A percentile compares a stretch with the other conserved stretches of the same genome.
Evolutionary conservation across 2,888 invertebrate genomes (phyloP).

Genomic region (Drosophila kanekoi): DNA sequence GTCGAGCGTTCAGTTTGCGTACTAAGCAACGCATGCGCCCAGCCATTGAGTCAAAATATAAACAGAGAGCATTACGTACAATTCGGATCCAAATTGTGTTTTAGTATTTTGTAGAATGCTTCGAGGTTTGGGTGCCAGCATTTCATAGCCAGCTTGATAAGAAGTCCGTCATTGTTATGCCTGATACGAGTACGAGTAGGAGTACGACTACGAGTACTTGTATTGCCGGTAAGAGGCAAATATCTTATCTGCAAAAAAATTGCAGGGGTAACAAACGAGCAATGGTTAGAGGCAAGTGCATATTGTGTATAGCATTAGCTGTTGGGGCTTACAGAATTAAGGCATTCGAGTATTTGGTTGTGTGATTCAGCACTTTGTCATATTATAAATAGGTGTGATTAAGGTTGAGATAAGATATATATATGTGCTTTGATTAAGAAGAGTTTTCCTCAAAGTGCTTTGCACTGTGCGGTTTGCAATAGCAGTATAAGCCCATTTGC

Average conservation of each 20-base stretch:
- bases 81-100: conserved; percentile 11
- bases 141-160: conserved; percentile 44
- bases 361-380: not conserved
- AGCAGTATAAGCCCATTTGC: too few relatives aligned
- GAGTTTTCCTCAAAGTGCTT: too few relatives aligned
- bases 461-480: too few relatives aligned
- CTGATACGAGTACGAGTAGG: conserved; percentile 15
- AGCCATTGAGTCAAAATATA: conserved; percentile 61
- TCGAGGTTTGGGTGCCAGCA: conserved; percentile 52
- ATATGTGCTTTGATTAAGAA: too few relatives aligned
- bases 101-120: conserved; percentile 59
- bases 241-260: conserved; percentile 28
- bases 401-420: not conserved
- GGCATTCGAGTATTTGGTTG: not conserved
- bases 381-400: not conserved
- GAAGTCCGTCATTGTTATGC: conserved; percentile 30
- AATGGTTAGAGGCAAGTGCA: conserved; percentile 10
- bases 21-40: conserved; percentile 58
- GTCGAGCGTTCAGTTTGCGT: conserved; percentile 40
- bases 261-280: not conserved
- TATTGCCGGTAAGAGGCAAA: conserved; percentile 8
- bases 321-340: conserved; percentile 2
- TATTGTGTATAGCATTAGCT: not conserved
- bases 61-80: conserved; percentile 45
- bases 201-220: conserved; percentile 10